A percentile compares a stretch with the other conserved stretches of the same genome.
Evolutionary conservation across 2,113 vertebrate genomes (phyloP).

Genomic region (Phrynosoma blainvillii): DNA sequence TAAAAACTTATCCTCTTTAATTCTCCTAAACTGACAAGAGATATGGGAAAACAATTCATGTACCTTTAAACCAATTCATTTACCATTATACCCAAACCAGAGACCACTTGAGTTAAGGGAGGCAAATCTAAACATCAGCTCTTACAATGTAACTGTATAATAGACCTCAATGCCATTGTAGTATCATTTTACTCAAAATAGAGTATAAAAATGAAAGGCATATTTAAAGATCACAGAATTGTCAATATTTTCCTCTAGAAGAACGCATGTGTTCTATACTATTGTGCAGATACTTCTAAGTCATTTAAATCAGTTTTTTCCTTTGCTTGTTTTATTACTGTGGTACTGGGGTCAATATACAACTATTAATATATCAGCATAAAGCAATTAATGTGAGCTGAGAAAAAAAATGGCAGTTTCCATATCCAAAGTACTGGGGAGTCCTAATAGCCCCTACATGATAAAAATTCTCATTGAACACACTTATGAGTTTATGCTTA

Average conservation of each 20-base stretch:
- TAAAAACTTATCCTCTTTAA: too few relatives aligned
- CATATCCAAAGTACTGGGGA: neutral
- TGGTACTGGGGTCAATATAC: neutral
- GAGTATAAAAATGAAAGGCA: neutral
- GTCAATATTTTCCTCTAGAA: neutral
- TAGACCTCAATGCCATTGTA: neutral
- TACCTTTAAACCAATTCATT: neutral
- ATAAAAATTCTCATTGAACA: neutral
- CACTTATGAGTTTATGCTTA: neutral
- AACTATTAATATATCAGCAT: neutral
- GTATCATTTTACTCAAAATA: too few relatives aligned
- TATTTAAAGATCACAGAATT: neutral
- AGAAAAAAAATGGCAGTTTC: neutral
- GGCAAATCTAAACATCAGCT: neutral
- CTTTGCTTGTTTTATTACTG: neutral
- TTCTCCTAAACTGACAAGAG: neutral
- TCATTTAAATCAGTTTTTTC: neutral
- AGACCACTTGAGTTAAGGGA: neutral
- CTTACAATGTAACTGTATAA: neutral
- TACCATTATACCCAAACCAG: neutral
- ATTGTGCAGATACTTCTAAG: neutral
- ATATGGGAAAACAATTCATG: neutral
- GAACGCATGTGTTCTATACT: neutral
- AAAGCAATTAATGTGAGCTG: neutral
- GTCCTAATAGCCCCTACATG: neutral